Evolutionary conservation across 2,888 invertebrate species (phyloP), one percentile per base, ranked within the genome.

Genomic region (Leptothorax acervorum): DNA sequence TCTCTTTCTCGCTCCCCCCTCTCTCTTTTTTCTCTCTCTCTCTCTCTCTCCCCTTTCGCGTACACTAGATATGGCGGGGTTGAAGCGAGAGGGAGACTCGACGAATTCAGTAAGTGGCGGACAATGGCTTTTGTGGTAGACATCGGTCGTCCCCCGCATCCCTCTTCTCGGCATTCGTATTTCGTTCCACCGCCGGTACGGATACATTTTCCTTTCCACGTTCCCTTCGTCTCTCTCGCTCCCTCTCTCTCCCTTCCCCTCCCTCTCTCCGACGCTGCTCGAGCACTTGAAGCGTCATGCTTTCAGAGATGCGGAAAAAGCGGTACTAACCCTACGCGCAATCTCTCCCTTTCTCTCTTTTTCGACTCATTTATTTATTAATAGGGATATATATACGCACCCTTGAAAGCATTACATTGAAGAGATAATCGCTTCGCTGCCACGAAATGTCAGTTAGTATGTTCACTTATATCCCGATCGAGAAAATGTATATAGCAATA

Each of bases 51-150:
- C 35, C 5, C 6, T 35, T 76, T 57, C 82, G 87, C 83, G 85
- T 79, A 87, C 87, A 48, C 42, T 62, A 79, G 82, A 53, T 70
- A 66, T 23, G 45, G 76, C 39, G 55, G 87, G 82, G 82, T 84
- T 48, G 86, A 71, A 53, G 78, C 35, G 68, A 51, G 87, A 75
- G 87, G 88, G 89, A 89, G 89, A 88, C 91, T 90, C 91, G 92
- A 92, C 92, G 94, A 93, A 93, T 93, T 93, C 93, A 93, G 93
- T 94, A 94, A 94, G 94, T 94, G 94, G 94, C 93, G 94, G 92
- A 94, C 90, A 90, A 89, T 90, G 90, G 89, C 90, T 89, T 89
- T 89, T 89, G 89, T 89, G 94, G 94, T 93, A 93, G 94, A 93
- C 93, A 93, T 79, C 87, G 86, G 89, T 92, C 94, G 91, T 92